Evolutionary conservation across 2,797 vertebrate species (phyloP).

Genomic region (Chelon labrosus): DNA sequence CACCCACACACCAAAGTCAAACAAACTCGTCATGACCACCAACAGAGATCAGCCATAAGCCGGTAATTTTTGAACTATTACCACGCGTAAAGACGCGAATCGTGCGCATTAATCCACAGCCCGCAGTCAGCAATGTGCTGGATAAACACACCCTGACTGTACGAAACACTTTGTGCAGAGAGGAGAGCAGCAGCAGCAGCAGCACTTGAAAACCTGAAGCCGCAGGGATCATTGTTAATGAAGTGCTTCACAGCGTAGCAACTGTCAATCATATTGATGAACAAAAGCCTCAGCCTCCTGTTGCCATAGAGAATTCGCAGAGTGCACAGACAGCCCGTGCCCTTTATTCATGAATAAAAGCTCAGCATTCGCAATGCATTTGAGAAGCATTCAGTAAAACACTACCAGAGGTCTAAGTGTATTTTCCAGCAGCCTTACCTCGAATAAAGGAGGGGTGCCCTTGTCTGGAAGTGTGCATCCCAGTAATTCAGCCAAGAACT

Average conservation of each 20-base stretch:
- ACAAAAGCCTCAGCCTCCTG: constrained; percentile 47
- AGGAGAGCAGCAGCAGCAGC: background rate
- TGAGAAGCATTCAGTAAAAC: too few relatives aligned
- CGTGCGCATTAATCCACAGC: constrained; percentile 22
- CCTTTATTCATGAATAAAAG: background rate
- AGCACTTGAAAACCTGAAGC: background rate
- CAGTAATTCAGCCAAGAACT: constrained; percentile 89
- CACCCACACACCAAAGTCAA: background rate
- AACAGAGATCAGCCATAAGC: too few relatives aligned
- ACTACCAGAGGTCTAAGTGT: too few relatives aligned
- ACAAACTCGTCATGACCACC: background rate
- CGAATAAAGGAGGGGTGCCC: constrained; percentile 79
- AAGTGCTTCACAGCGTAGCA: constrained; percentile 27
- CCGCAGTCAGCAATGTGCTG: background rate
- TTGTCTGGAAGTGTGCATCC: constrained; percentile 87
- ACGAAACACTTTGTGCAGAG: background rate
- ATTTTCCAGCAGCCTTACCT: constrained; percentile 77
- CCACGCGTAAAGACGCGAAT: constrained; percentile 20
- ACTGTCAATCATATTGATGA: constrained; percentile 45
- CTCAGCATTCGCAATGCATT: background rate
- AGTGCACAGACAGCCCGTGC: background rate
- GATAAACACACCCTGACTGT: background rate
- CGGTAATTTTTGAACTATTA: constrained; percentile 18
- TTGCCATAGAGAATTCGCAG: constrained; percentile 44
- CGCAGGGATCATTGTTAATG: constrained; percentile 17